A percentile compares a stretch with the other conserved stretches of the same genome.
Conservation (phyloP, 1,140 invertebrate species). For the Glossosoma conforme region DNA sequence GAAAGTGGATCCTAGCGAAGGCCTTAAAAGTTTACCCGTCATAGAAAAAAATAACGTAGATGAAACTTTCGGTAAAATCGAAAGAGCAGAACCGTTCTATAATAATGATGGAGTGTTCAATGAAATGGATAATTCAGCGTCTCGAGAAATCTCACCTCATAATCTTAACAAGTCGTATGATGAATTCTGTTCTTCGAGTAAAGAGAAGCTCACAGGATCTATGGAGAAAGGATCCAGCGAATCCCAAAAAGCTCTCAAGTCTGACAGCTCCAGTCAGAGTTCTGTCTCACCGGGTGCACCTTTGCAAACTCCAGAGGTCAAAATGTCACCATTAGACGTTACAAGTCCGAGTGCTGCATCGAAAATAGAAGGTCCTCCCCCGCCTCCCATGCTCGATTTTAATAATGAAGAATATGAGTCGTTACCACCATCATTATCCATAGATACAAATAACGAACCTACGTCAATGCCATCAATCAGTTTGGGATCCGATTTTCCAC, state of each 20-base stretch:
- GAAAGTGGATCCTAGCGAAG: conserved; percentile 15
- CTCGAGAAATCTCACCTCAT: neutral
- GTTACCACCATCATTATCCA: conserved; percentile 5
- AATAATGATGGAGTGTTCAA: conserved; percentile 23
- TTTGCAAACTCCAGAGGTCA: conserved; percentile 1
- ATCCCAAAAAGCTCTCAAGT: conserved; percentile 1
- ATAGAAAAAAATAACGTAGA: conserved; percentile 14
- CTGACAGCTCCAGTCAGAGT: neutral
- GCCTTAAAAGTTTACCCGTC: neutral
- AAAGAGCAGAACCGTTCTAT: conserved; percentile 27
- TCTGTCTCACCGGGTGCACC: neutral
- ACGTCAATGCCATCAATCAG: no score
- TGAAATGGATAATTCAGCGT: conserved; percentile 7
- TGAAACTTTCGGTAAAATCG: conserved; percentile 25
- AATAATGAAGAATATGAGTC: conserved; percentile 8
- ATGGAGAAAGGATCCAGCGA: neutral
- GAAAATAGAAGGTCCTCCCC: conserved; percentile 40
- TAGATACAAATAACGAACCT: no score
- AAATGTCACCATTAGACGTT: no score
- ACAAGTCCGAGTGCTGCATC: no score
- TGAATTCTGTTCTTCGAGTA: conserved; percentile 23
- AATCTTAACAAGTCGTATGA: conserved; percentile 26
- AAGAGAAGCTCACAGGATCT: conserved; percentile 11
- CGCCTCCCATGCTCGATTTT: conserved; percentile 39
- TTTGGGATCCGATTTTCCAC: conserved; percentile 1